These are phyloP conservation scores for Trissolcus japonicus DNA, from an alignment of 2,888 invertebrate species.

Conservation along the genomic window DNA sequence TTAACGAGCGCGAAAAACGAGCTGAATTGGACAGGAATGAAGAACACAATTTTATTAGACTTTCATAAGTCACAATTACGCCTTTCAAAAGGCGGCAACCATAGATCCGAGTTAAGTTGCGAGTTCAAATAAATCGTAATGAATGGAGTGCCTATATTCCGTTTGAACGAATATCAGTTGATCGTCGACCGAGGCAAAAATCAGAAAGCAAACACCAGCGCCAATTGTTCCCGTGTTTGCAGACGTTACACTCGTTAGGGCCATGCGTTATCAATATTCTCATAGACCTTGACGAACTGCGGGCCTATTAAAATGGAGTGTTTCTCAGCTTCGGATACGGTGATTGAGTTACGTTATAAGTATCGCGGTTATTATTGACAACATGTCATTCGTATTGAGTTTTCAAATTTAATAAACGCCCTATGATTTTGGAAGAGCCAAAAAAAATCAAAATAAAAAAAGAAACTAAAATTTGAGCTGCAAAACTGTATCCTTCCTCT, in stretches of 20 bases:
- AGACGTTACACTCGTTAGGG: slow-evolving; percentile 42
- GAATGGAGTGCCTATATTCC: slow-evolving; percentile 42
- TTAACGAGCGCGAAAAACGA: too few species aligned
- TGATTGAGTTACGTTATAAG: too few species aligned
- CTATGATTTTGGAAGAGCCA: too few species aligned
- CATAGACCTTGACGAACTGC: slow-evolving; percentile 13
- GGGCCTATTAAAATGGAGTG: slow-evolving; percentile 12
- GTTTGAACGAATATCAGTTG: slow-evolving; percentile 25
- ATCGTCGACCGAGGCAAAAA: slow-evolving; percentile 36
- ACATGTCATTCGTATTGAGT: too few species aligned
- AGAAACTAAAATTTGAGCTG: too few species aligned
- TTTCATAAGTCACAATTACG: too few species aligned
- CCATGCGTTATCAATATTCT: slow-evolving; percentile 30
- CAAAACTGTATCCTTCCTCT: too few species aligned
- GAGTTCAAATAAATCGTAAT: slow-evolving; percentile 49
- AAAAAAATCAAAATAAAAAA: too few species aligned
- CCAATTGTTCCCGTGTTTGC: slow-evolving; percentile 31
- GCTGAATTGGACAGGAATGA: too few species aligned
- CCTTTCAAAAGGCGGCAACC: slow-evolving; percentile 1
- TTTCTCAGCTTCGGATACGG: not conserved
- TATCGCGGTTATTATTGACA: too few species aligned
- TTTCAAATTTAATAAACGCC: too few species aligned
- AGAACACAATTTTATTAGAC: too few species aligned
- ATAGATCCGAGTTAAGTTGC: slow-evolving; percentile 49
- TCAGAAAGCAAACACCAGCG: slow-evolving; percentile 14